Percentiles rank a stretch among this genome's conserved stretches.
phyloP scores from a whole-genome alignment of 2,888 invertebrate species.

The Euzophera pinguis region DNA sequence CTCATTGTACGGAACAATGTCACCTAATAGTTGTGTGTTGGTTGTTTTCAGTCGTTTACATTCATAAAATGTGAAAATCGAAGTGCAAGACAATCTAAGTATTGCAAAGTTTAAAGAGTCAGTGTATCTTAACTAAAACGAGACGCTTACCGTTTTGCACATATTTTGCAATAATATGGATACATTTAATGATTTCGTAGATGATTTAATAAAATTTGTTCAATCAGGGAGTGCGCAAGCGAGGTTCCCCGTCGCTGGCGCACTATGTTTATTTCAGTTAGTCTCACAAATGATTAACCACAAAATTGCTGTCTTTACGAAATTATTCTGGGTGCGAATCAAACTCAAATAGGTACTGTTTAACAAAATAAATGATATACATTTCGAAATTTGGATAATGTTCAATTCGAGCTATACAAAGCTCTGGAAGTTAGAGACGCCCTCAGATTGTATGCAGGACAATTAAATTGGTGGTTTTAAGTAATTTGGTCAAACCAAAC shows the following conservation, averaged over 20 bases:
- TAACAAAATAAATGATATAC: too few relatives aligned
- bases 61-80: conserved; percentile 49
- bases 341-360: background rate
- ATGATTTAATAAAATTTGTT: conserved; percentile 48
- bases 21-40: conserved; percentile 70
- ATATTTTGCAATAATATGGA: conserved; percentile 74
- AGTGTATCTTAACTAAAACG: conserved; percentile 69
- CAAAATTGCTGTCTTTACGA: conserved; percentile 7
- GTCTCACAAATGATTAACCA: conserved; percentile 1
- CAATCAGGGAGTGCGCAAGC: conserved; percentile 45
- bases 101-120: conserved; percentile 68
- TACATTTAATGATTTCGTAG: conserved; percentile 64
- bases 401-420: background rate
- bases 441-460: conserved; percentile 11
- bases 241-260: conserved; percentile 55
- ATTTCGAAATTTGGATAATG: background rate
- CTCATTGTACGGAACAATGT: conserved; percentile 61
- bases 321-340: conserved; percentile 7
- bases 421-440: background rate
- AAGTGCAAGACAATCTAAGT: conserved; percentile 68
- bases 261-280: conserved; percentile 21
- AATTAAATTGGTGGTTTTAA: conserved; percentile 28
- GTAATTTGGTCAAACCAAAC: conserved; percentile 75
- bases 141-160: conserved; percentile 77
- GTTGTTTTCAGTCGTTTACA: conserved; percentile 68